Percentiles rank a stretch among this genome's conserved stretches.
Conservation (phyloP, 2,888 invertebrate genomes). For the Chrysotoxum bicinctum region DNA sequence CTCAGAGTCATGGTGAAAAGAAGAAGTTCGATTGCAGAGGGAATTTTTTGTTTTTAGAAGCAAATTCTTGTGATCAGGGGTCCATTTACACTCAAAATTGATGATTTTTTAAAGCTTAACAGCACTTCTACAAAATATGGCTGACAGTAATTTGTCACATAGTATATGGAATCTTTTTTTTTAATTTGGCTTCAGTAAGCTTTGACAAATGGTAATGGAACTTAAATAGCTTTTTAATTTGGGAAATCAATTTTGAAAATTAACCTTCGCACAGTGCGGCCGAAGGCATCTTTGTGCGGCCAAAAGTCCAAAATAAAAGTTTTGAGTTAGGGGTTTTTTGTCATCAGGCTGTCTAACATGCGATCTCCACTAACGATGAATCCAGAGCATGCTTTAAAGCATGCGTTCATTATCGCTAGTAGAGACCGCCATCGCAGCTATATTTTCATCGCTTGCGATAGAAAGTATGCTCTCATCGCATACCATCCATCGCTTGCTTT, state of each 20-base stretch:
- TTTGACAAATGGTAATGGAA: neutral
- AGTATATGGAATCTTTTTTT: neutral
- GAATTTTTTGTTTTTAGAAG: neutral
- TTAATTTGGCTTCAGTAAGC: neutral
- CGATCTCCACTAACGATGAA: too few relatives aligned
- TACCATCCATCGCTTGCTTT: too few relatives aligned
- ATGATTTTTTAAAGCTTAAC: neutral
- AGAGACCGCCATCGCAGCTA: too few relatives aligned
- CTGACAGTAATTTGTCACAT: neutral
- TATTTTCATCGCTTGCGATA: too few relatives aligned
- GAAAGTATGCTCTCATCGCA: too few relatives aligned
- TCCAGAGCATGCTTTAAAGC: too few relatives aligned
- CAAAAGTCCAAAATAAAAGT: too few relatives aligned
- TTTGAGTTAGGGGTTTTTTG: too few relatives aligned
- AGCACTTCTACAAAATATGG: neutral
- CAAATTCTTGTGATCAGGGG: neutral
- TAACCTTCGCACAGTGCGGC: neutral
- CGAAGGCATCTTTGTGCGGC: too few relatives aligned
- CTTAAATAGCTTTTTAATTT: neutral
- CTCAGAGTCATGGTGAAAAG: neutral
- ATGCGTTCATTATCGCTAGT: too few relatives aligned
- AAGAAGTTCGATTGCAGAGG: neutral
- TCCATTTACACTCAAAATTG: neutral
- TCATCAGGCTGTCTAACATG: too few relatives aligned
- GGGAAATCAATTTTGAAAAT: neutral